Conservation (phyloP, 1,140 invertebrate species). For the Hesperophylax magnus region DNA sequence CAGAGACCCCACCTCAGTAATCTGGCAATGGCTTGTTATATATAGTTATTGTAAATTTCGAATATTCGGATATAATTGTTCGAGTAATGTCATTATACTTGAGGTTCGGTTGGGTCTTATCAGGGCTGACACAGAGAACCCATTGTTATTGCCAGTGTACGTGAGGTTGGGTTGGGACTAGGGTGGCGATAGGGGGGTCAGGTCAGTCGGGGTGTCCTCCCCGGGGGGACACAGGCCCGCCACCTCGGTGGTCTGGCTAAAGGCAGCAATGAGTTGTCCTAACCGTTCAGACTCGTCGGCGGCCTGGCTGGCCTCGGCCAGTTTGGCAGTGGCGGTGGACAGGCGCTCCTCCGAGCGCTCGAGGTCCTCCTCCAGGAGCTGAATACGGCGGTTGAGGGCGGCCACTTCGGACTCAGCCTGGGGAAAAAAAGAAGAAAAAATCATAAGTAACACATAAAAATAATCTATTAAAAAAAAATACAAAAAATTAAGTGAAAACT, state of each 20-base stretch:
- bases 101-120: no score
- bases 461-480: no score
- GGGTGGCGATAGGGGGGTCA: background rate
- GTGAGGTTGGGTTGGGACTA: no score
- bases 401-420: constrained; percentile 99
- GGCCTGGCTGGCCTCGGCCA: constrained; percentile 98
- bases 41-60: no score
- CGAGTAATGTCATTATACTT: no score
- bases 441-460: background rate
- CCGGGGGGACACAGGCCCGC: background rate
- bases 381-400: constrained; percentile 97
- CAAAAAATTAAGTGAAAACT: no score
- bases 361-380: constrained; percentile 98
- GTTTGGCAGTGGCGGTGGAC: constrained; percentile 95
- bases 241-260: constrained; percentile 1
- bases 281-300: constrained; percentile 99
- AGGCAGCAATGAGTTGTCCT: constrained; percentile 60
- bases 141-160: no score
- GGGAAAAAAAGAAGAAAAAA: constrained; percentile 57
- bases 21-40: no score
- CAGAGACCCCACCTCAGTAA: no score
- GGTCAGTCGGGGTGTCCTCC: background rate
- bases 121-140: no score
- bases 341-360: constrained; percentile 98
- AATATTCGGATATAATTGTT: no score